phyloP scores from a whole-genome alignment of 2,797 vertebrate species.

The Monodelphis domestica region DNA sequence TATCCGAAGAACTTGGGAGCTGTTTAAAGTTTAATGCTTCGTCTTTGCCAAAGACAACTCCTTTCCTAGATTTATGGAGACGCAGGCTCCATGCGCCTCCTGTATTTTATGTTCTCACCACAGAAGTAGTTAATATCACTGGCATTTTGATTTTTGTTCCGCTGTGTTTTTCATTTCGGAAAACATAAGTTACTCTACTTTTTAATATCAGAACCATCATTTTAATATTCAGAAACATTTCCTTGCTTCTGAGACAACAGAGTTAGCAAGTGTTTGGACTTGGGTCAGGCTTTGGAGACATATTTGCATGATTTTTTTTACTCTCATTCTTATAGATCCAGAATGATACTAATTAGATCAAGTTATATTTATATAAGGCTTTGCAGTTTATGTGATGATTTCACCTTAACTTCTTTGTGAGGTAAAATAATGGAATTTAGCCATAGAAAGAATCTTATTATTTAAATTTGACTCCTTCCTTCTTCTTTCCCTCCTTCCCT shows the following conservation, averaged over 20 bases:
- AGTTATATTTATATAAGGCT: neutral
- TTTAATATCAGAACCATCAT: neutral
- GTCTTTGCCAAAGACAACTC: conserved; percentile 2
- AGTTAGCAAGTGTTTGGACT: neutral
- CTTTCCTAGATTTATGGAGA: conserved; percentile 1
- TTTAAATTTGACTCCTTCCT: neutral
- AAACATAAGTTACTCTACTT: neutral
- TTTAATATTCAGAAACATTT: neutral
- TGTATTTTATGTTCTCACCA: neutral
- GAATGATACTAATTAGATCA: neutral
- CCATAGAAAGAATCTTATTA: neutral
- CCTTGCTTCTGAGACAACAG: neutral
- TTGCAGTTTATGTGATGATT: neutral
- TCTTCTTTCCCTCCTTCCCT: too few species aligned
- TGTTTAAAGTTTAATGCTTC: conserved; percentile 4
- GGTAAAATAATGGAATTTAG: neutral
- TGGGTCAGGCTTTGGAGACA: neutral
- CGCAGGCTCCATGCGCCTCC: neutral
- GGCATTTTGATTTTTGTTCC: neutral
- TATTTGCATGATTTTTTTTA: neutral
- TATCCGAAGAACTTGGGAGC: neutral
- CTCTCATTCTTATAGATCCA: neutral
- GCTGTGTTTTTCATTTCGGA: neutral
- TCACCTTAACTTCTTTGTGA: neutral
- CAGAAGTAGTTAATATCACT: neutral